Conservation (phyloP, 2,113 vertebrate genomes). For the Myodes glareolus region DNA sequence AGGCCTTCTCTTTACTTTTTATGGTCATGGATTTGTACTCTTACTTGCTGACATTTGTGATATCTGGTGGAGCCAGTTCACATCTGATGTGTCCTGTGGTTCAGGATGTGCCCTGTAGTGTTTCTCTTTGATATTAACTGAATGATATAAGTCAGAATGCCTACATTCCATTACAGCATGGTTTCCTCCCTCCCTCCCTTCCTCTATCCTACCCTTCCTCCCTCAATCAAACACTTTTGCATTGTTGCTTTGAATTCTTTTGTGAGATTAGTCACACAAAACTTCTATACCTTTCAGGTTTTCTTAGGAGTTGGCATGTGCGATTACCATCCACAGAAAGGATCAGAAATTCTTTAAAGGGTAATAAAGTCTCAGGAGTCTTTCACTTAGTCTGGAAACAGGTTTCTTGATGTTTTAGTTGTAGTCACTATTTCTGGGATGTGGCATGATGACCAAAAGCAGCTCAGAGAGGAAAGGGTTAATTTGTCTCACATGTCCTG, state of each 20-base stretch:
- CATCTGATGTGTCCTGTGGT: background rate
- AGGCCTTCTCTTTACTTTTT: background rate
- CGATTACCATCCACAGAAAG: background rate
- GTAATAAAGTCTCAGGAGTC: background rate
- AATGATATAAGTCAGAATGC: background rate
- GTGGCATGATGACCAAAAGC: background rate
- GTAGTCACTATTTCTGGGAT: background rate
- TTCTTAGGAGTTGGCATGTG: background rate
- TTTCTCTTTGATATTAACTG: background rate
- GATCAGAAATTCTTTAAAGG: background rate
- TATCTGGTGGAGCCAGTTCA: background rate
- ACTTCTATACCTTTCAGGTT: background rate
- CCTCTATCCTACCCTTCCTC: no score
- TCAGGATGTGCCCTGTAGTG: background rate
- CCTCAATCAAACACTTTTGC: background rate
- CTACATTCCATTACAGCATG: background rate
- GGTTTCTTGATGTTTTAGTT: background rate
- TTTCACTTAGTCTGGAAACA: conserved; percentile 19
- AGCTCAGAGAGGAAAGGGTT: background rate
- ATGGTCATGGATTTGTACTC: background rate
- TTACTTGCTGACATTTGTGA: no score
- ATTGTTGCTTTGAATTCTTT: background rate
- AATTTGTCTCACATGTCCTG: background rate
- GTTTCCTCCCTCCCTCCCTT: background rate
- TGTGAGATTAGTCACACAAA: background rate